phyloP scores from a whole-genome alignment of 2,888 invertebrate species.

The Eristalinus sepulchralis region DNA sequence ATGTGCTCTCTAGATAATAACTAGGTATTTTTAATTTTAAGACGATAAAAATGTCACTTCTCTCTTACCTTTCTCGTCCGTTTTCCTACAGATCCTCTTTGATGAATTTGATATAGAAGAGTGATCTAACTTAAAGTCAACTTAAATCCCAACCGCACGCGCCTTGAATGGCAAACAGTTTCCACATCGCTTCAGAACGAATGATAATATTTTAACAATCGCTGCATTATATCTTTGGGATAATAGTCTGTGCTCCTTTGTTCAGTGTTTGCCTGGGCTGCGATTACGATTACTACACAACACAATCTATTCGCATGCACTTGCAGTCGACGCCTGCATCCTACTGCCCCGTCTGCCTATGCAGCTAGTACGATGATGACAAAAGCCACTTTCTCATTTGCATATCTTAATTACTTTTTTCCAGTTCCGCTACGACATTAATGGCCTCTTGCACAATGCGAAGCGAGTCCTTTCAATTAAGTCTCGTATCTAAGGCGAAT shows the following conservation, averaged over 20 bases:
- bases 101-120: too few relatives aligned
- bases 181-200: background rate
- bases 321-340: conserved; percentile 5
- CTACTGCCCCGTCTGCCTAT: background rate
- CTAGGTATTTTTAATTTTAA: too few relatives aligned
- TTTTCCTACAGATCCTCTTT: too few relatives aligned
- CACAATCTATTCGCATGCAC: conserved; percentile 46
- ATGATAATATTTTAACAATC: conserved; percentile 54
- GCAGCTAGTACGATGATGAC: conserved; percentile 49
- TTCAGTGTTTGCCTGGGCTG: conserved; percentile 34
- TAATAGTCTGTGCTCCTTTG: conserved; percentile 35
- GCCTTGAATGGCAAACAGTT: background rate
- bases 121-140: too few relatives aligned
- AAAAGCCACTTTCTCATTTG: conserved; percentile 70
- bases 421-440: conserved; percentile 66
- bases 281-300: conserved; percentile 34
- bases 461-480: conserved; percentile 68
- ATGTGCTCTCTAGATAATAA: too few relatives aligned
- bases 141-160: background rate
- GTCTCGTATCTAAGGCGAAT: conserved; percentile 56
- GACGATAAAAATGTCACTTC: too few relatives aligned
- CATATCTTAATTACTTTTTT: conserved; percentile 72
- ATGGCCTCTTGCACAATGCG: conserved; percentile 61
- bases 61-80: too few relatives aligned
- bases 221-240: conserved; percentile 38